phyloP scores from a whole-genome alignment of 1,140 invertebrate genomes.

The Psilanteris sp. region DNA sequence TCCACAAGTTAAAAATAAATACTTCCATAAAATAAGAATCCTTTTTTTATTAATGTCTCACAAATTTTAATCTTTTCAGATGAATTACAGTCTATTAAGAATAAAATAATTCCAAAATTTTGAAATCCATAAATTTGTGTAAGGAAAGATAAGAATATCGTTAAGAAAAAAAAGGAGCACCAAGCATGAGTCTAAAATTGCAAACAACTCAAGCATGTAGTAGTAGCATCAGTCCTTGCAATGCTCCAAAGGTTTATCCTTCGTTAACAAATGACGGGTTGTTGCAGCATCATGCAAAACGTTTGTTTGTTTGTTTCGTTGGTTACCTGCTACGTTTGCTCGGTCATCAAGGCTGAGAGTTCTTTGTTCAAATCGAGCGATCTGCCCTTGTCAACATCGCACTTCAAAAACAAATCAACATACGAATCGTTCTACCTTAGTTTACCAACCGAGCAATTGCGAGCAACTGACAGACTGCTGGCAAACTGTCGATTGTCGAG shows the following conservation, averaged over 20 bases:
- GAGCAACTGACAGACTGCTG: slow-evolving; percentile 36
- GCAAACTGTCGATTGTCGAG: slow-evolving; percentile 8
- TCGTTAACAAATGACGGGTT: slow-evolving; percentile 10
- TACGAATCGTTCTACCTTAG: slow-evolving; percentile 16
- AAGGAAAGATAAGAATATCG: too few relatives aligned
- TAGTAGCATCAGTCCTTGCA: slow-evolving; percentile 9
- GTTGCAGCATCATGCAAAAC: not conserved
- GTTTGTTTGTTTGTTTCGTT: not conserved
- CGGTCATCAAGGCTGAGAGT: slow-evolving; percentile 30
- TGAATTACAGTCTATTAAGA: too few relatives aligned
- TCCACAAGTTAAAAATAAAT: too few relatives aligned
- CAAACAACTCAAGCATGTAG: not conserved
- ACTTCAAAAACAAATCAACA: slow-evolving; percentile 45
- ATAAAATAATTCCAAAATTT: too few relatives aligned
- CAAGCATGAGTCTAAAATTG: too few relatives aligned
- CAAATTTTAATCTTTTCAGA: too few relatives aligned
- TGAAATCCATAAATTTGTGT: too few relatives aligned
- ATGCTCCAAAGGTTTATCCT: slow-evolving; percentile 35
- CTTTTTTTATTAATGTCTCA: too few relatives aligned
- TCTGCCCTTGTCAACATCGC: slow-evolving; percentile 35
- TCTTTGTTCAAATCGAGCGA: slow-evolving; percentile 42
- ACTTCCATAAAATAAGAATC: too few relatives aligned
- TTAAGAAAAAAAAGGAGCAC: too few relatives aligned
- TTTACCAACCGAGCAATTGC: slow-evolving; percentile 44
- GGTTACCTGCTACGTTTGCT: slow-evolving; percentile 18